A percentile compares a stretch with the other conserved stretches of the same genome.
Conservation (phyloP, 92 coral and sea anemone genomes). For the Actinostola sp. region DNA sequence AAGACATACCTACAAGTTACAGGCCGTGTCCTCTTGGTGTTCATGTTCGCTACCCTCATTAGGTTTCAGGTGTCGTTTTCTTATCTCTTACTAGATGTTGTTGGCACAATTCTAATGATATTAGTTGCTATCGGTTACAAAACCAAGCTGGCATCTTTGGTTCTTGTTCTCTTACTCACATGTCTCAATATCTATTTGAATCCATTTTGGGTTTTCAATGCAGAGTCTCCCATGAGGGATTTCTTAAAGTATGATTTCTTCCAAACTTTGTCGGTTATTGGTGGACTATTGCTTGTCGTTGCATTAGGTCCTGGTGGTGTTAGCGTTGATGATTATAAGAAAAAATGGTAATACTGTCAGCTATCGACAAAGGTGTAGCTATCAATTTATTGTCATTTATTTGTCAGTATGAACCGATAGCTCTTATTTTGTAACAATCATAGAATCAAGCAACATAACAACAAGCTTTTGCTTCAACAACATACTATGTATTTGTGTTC, state of each 20-base stretch:
- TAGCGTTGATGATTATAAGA: slow-evolving; percentile 98
- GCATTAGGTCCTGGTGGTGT: slow-evolving; percentile 99
- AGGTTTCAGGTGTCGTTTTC: slow-evolving; percentile 84
- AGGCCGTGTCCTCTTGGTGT: slow-evolving; percentile 92
- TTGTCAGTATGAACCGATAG: too few relatives aligned
- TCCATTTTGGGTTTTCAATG: slow-evolving; percentile 95
- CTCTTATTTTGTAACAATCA: too few relatives aligned
- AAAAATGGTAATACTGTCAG: slow-evolving; percentile 93
- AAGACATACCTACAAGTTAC: slow-evolving; percentile 97
- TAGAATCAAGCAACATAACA: background rate
- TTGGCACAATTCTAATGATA: slow-evolving; percentile 90
- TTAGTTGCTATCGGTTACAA: slow-evolving; percentile 94
- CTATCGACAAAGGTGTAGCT: too few relatives aligned
- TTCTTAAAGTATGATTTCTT: slow-evolving; percentile 99
- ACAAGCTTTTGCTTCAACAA: background rate
- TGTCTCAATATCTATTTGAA: slow-evolving; percentile 84
- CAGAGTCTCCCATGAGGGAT: slow-evolving; percentile 96
- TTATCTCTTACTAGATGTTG: slow-evolving; percentile 74
- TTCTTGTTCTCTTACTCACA: slow-evolving; percentile 77
- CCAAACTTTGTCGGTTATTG: slow-evolving; percentile 97
- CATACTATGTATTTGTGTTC: background rate
- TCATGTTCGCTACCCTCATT: slow-evolving; percentile 97
- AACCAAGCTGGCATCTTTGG: slow-evolving; percentile 95
- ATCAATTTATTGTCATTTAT: too few relatives aligned
- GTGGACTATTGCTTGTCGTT: slow-evolving; percentile 93